These are phyloP conservation scores for Pocillopora meandrina DNA, from an alignment of 92 coral and sea anemone genomes.

Conservation along the genomic window DNA sequence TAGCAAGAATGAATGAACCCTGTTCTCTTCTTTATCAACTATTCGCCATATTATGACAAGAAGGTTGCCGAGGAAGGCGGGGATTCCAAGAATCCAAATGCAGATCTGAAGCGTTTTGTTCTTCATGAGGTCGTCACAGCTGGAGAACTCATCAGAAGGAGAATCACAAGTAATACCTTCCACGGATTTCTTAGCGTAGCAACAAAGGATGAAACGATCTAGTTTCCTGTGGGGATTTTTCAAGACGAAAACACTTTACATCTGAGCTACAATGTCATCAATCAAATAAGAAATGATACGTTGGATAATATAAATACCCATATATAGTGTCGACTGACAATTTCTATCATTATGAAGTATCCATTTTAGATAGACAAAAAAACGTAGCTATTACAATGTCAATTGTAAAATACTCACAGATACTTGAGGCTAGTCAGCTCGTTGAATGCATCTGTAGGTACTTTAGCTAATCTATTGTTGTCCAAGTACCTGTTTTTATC, in stretches of 20 bases:
- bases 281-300: no score
- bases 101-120: constrained; percentile 61
- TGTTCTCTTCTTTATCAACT: constrained; percentile 28
- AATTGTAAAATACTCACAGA: constrained; percentile 53
- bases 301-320: no score
- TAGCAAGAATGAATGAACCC: constrained; percentile 53
- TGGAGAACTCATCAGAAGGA: constrained; percentile 64
- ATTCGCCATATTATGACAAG: constrained; percentile 60
- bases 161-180: constrained; percentile 45
- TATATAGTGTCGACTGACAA: no score
- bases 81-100: constrained; percentile 68
- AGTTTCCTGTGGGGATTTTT: constrained; percentile 39
- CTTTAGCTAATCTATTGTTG: constrained; percentile 50
- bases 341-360: no score
- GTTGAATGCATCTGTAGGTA: constrained; percentile 61
- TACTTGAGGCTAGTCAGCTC: constrained; percentile 43
- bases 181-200: constrained; percentile 63
- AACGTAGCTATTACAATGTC: neutral
- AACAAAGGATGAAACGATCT: constrained; percentile 60
- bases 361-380: neutral
- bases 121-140: constrained; percentile 80
- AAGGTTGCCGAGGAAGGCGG: constrained; percentile 59
- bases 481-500: constrained; percentile 54
- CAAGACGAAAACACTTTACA: no score
- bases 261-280: no score